Evolutionary conservation across 2,888 invertebrate species (phyloP).

Genomic region (Melikaiella ostensackeni): DNA sequence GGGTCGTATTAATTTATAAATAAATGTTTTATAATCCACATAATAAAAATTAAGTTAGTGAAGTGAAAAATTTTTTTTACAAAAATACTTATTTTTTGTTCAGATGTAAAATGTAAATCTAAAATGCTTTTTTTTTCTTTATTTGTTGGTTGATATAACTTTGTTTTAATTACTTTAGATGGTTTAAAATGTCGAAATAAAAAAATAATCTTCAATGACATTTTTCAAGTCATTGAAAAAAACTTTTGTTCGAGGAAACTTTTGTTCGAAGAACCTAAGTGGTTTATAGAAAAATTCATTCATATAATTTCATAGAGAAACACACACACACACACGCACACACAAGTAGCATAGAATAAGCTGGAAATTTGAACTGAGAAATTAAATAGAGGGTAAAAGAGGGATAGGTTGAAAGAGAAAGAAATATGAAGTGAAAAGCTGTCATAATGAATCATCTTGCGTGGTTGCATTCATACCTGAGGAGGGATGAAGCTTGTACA

Average conservation of each 20-base stretch:
- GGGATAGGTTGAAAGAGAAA: constrained; percentile 52
- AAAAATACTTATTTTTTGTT: background rate
- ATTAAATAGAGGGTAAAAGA: constrained; percentile 44
- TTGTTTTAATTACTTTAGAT: background rate
- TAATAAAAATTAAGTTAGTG: background rate
- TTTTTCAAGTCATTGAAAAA: background rate
- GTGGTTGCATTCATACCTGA: constrained; percentile 70
- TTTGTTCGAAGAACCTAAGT: background rate
- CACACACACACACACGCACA: background rate
- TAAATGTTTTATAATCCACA: constrained; percentile 29
- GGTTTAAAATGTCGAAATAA: background rate
- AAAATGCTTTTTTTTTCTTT: background rate
- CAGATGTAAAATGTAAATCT: background rate
- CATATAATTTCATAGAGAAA: background rate
- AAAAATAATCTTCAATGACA: background rate
- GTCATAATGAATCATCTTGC: constrained; percentile 74
- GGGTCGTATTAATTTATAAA: constrained; percentile 16
- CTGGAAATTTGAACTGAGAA: constrained; percentile 42
- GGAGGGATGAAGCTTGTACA: constrained; percentile 62
- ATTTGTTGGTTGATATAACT: background rate
- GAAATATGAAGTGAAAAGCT: constrained; percentile 75
- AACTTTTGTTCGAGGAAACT: background rate
- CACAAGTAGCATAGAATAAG: constrained; percentile 41
- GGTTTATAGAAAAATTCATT: background rate
- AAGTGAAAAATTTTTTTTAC: background rate